These are phyloP conservation scores for Engystomops pustulosus DNA, from an alignment of 2,113 vertebrate genomes.

Conservation along the genomic window DNA sequence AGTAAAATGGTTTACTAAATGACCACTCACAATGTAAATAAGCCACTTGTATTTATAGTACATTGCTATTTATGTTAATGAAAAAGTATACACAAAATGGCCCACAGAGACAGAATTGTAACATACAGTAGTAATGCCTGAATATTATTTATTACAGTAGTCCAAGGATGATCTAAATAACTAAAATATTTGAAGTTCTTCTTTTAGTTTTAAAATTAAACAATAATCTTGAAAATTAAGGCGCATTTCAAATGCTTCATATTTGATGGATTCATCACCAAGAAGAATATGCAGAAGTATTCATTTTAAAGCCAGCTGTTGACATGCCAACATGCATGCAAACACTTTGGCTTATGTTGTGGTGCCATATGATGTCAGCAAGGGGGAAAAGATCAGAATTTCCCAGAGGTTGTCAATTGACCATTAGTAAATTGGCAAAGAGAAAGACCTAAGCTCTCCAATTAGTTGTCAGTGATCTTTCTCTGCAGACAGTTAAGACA, in stretches of 20 bases:
- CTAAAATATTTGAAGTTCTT: too few species aligned
- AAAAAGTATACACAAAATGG: background rate
- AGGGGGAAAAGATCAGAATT: background rate
- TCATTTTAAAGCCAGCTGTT: background rate
- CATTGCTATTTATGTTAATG: background rate
- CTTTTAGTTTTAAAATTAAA: too few species aligned
- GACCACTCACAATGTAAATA: background rate
- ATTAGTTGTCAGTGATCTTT: constrained; percentile 11
- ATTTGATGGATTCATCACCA: background rate
- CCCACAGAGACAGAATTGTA: background rate
- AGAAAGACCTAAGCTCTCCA: background rate
- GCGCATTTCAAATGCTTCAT: too few species aligned
- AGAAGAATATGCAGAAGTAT: background rate
- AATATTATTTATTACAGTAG: background rate
- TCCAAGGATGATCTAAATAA: too few species aligned
- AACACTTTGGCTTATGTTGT: constrained; percentile 6
- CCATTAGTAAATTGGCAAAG: background rate
- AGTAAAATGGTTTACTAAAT: background rate
- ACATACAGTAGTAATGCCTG: too few species aligned
- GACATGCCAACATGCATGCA: background rate
- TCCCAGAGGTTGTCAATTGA: background rate
- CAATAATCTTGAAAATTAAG: too few species aligned
- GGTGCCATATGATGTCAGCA: background rate
- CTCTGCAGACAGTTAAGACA: background rate
- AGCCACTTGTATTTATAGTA: background rate